Conservation (phyloP, 2,888 invertebrate genomes). For the Macropis europaea region DNA sequence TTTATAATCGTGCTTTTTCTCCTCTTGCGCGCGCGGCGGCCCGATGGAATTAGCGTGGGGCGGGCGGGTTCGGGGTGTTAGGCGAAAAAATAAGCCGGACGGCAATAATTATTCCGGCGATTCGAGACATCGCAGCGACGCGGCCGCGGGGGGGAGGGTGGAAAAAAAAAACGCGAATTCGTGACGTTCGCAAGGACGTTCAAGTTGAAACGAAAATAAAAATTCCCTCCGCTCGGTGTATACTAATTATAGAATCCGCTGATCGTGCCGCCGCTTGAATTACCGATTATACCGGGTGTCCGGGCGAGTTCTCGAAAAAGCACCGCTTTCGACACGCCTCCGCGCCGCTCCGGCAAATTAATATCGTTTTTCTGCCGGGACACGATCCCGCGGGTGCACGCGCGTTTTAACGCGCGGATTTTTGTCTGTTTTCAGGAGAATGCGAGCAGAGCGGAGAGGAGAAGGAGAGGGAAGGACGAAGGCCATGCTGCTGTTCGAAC, state of each 20-base stretch:
- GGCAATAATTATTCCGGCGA: constrained; percentile 64
- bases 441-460: constrained; percentile 41
- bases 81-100: constrained; percentile 68
- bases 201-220: constrained; percentile 79
- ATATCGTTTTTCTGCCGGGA: constrained; percentile 61
- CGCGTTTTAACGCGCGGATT: constrained; percentile 14
- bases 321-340: constrained; percentile 20
- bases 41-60: constrained; percentile 22
- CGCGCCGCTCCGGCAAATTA: constrained; percentile 42
- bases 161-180: constrained; percentile 33
- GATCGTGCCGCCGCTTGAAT: constrained; percentile 65
- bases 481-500: constrained; percentile 30
- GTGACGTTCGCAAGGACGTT: constrained; percentile 74
- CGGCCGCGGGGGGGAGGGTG: constrained; percentile 19
- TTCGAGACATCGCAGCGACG: constrained; percentile 41
- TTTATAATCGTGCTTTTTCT: constrained; percentile 56
- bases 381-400: not conserved
- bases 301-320: not conserved
- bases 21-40: constrained; percentile 30
- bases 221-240: constrained; percentile 69
- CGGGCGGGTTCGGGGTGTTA: constrained; percentile 58
- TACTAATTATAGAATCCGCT: constrained; percentile 77
- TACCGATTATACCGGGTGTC: constrained; percentile 55
- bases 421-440: constrained; percentile 51
- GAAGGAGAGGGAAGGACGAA: constrained; percentile 30